These are phyloP conservation scores for Luperina testacea DNA, from an alignment of 2,888 invertebrate genomes.

Conservation along the genomic window DNA sequence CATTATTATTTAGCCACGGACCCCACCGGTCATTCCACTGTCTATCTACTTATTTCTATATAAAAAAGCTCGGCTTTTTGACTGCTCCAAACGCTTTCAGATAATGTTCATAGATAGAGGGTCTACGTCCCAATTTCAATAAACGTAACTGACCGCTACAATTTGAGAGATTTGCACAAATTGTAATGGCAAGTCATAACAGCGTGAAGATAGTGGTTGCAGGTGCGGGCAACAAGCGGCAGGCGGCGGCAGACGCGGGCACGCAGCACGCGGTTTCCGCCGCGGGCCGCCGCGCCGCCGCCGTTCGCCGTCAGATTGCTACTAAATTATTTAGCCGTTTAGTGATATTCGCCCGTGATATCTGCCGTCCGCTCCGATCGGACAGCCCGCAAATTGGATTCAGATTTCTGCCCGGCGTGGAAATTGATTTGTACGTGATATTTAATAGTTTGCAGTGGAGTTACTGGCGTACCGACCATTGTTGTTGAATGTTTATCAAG, in stretches of 20 bases:
- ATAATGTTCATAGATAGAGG: background rate
- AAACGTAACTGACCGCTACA: background rate
- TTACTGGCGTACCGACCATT: slow-evolving; percentile 57
- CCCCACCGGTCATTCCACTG: too few relatives aligned
- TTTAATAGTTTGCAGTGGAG: slow-evolving; percentile 80
- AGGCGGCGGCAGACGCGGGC: slow-evolving; percentile 48
- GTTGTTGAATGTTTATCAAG: slow-evolving; percentile 58
- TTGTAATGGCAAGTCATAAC: slow-evolving; percentile 37
- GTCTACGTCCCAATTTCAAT: slow-evolving; percentile 3
- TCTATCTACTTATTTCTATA: too few relatives aligned
- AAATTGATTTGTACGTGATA: slow-evolving; percentile 89
- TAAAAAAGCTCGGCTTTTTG: slow-evolving; percentile 7
- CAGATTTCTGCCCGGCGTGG: slow-evolving; percentile 87
- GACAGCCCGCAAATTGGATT: slow-evolving; percentile 90
- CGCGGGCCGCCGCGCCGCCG: slow-evolving; percentile 72
- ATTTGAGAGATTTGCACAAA: slow-evolving; percentile 25
- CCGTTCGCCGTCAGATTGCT: slow-evolving; percentile 81
- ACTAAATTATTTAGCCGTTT: slow-evolving; percentile 90
- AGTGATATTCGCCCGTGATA: slow-evolving; percentile 88
- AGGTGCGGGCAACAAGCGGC: slow-evolving; percentile 52
- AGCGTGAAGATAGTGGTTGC: slow-evolving; percentile 49
- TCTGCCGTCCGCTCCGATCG: slow-evolving; percentile 84
- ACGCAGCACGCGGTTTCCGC: slow-evolving; percentile 72
- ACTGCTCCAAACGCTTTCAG: background rate
- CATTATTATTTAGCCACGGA: too few relatives aligned